These are phyloP conservation scores for Ptychoptera albimana DNA, from an alignment of 2,888 invertebrate genomes.

Conservation along the genomic window DNA sequence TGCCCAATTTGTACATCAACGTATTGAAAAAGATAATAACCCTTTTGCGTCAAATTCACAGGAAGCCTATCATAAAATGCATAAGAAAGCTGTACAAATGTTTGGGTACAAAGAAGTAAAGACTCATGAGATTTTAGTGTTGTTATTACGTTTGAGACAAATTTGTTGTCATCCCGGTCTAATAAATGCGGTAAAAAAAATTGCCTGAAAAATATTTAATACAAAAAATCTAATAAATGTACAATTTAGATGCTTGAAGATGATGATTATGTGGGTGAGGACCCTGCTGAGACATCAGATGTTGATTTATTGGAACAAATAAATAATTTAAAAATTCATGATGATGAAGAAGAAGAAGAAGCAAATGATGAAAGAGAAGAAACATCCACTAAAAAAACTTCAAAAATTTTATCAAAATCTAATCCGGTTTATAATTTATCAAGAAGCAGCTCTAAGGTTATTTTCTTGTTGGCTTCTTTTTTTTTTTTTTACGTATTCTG, in stretches of 20 bases:
- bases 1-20: constrained; percentile 58
- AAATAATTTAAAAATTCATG: constrained; percentile 40
- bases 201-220: neutral
- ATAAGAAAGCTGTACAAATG: constrained; percentile 42
- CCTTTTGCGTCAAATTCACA: constrained; percentile 17
- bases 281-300: constrained; percentile 30
- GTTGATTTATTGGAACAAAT: constrained; percentile 47
- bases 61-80: constrained; percentile 43
- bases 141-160: constrained; percentile 72
- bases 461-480: neutral
- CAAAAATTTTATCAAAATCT: constrained; percentile 43
- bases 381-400: constrained; percentile 36
- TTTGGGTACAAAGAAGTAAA: constrained; percentile 43
- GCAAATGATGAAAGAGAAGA: neutral
- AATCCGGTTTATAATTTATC: constrained; percentile 55
- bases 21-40: constrained; percentile 43
- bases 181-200: constrained; percentile 41
- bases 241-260: constrained; percentile 36
- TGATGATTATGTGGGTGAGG: constrained; percentile 25
- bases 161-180: constrained; percentile 80
- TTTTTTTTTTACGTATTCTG: neutral
- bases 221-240: neutral
- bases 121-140: constrained; percentile 58
- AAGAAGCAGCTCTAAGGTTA: constrained; percentile 37
- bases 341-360: constrained; percentile 9